Evolutionary conservation across 2,113 vertebrate genomes (phyloP), one percentile per base, ranked within the genome.

Genomic region (Onychostoma macrolepis): DNA sequence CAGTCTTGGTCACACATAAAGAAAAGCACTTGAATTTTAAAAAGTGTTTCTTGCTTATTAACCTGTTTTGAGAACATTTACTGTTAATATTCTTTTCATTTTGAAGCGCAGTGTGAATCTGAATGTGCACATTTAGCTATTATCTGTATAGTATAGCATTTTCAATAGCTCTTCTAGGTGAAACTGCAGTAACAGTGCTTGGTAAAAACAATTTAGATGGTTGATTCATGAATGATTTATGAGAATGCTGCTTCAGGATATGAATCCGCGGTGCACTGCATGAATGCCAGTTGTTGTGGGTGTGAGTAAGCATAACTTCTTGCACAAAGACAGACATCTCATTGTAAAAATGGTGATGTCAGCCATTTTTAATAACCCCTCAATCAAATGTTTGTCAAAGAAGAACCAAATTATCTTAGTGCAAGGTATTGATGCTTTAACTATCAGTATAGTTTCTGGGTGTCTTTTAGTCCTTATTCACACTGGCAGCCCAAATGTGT

Each of bases 11-110:
- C 56, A 56, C 80, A 87, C 87, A 53, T 72, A 88, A 83, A 9
- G 67, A 38, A 33, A 28, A 72, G 90, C 87, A 87, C 82, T 85
- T 84, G 86, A 87, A 86, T 77, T 87, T 92, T 30, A 2, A 15
- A 53, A 80, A 61, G 50, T 71, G 33, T 69, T 50, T 33, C 28
- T 71, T 33, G 41, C 30, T 63, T 63, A 33, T 30, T 78, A 33
- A 72, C 33, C 19, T 41, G 21, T 38, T 80, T 61, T 61, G 1
- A 38, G 21, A 80, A 38, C 28, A 13, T 58, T 56, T 10, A 50
- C 17, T 50, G 26, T 50, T 78, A 33, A 33, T 53, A 81, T 26
- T 75, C 1, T 72, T 24, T 80, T 61, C 7, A 24, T 26, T 56
- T 80, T 41, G 19, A 15, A 21, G 28, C 11, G 11, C 48, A 41